Evolutionary conservation across 2,113 vertebrate genomes (phyloP).

Genomic region (Scartelaos histophorus): DNA sequence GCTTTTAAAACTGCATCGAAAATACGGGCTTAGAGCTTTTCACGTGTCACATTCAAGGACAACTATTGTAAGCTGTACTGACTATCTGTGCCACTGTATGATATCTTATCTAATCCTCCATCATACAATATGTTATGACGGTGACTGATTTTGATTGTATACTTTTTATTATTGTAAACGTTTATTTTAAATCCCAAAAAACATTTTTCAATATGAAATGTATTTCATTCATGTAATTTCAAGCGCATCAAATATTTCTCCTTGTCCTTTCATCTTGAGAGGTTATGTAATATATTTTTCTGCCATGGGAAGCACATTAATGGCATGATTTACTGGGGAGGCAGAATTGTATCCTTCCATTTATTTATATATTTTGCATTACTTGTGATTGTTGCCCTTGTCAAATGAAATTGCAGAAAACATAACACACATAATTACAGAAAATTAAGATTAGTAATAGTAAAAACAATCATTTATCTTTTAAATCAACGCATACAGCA

Average conservation of each 20-base stretch:
- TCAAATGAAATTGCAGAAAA: neutral
- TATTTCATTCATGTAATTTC: too few species aligned
- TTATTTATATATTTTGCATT: constrained; percentile 34
- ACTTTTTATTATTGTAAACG: constrained; percentile 16
- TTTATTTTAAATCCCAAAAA: constrained; percentile 32
- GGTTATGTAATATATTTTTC: constrained; percentile 45
- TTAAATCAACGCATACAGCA: neutral
- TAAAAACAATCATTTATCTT: neutral
- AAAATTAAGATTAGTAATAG: neutral
- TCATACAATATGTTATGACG: constrained; percentile 9
- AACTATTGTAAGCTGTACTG: constrained; percentile 3
- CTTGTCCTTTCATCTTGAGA: constrained; percentile 12
- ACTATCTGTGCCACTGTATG: constrained; percentile 5
- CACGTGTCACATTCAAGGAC: neutral
- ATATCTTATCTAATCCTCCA: neutral
- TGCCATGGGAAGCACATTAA: constrained; percentile 23
- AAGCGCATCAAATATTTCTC: neutral
- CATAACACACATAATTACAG: neutral
- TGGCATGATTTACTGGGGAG: constrained; percentile 27
- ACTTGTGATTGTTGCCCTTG: constrained; percentile 21
- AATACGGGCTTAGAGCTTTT: neutral
- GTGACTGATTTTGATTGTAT: neutral
- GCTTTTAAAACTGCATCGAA: neutral
- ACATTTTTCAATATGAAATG: neutral
- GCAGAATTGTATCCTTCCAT: constrained; percentile 35